Base-by-base conservation (phyloP, 2,888 invertebrate species). In the Hyposoter dolosus region DNA sequence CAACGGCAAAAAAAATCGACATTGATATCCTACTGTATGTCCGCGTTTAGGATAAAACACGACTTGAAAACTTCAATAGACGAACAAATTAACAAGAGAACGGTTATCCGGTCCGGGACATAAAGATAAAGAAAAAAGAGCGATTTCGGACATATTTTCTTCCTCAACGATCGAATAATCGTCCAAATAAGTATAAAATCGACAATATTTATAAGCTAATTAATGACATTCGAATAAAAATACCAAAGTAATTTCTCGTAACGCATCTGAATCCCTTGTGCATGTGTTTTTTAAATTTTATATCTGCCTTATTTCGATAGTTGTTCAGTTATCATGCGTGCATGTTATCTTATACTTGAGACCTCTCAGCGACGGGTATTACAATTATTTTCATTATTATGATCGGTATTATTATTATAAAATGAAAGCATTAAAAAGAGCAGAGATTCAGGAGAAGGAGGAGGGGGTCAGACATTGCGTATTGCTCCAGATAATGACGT, bases 401-500 rank as follows among this genome's bases (percentile, higher is more conserved):
- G 40, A 40, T 40, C 40, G 40, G 40, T 12, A 43, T 43, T 68
- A 69, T 69, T 47, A 69, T 47, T 28, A 47, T 69, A 12, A 47
- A 28, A 60, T 28, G 15, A 3, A 28, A 60, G 60, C 12, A 60
- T 28, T 28, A 15, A 15, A 60, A 28, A 15, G 60, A 60, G 5
- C 28, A 60, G 60, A 72, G 47, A 47, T 10, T 60, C 15, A 28
- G 65, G 50, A 71, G 68, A 60, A 40, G 15, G 50, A n/a, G 68
- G 45, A 45, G n/a, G 65, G 74, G 68, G 63, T 43, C 40, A 40
- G 43, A 82, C 53, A 75, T 69, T 45, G 76, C 83, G 75, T 71
- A 75, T 74, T 88, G 89, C 90, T 88, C 88, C 84, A 87, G 89
- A 90, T 91, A 90, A 91, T 90, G 89, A 90, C 90, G 89, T 74